Base-by-base conservation (phyloP, 2,888 invertebrate genomes). In the Lepetodrilus schrolli region DNA sequence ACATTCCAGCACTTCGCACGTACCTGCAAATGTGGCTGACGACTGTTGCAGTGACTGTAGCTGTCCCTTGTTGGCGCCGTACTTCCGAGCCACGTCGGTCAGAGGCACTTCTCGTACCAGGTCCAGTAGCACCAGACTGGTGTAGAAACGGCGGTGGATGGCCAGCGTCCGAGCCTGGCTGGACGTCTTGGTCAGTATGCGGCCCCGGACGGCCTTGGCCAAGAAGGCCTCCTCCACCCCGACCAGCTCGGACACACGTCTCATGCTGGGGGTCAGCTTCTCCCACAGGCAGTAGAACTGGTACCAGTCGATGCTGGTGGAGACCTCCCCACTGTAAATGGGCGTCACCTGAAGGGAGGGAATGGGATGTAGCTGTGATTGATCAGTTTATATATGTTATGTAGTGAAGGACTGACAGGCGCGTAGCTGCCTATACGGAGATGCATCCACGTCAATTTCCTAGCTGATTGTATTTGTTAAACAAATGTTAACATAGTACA, bases 21-120 rank as follows among this genome's bases (percentile, higher is more conserved):
- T n/a, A 95, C 95, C 96, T 72, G 98, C 97, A 93, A 98, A 98
- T 38, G 97, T 96, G 38, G 98, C 95, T 0, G 98, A 95, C 73
- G 95, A 94, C 90, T 98, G 97, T 91, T 99, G 99, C 34, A 99
- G 92, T 74, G 95, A 94, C 92, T 99, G 99, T 23, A 99, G 91
- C 91, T 96, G 93, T 13, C 99, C 99, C 71, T 97, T 94, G 72
- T 94, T 94, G 86, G 96, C 96, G 82, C 94, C 94, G 89, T 95
- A 99, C 90, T 96, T 97, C 8, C 89, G 88, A n/a, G 96, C 95
- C 0, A 97, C 97, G 71, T 93, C 92, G 72, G 93, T 92, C 68
- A 99, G 92, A 4, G 87, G 84, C 36, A 94, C 93, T 92, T 99
- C 99, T 88, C 96, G 95, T 0, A 99, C 95, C 77, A 99, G 93